phyloP scores from a whole-genome alignment of 2,797 vertebrate species.

The Sarcophilus harrisii region DNA sequence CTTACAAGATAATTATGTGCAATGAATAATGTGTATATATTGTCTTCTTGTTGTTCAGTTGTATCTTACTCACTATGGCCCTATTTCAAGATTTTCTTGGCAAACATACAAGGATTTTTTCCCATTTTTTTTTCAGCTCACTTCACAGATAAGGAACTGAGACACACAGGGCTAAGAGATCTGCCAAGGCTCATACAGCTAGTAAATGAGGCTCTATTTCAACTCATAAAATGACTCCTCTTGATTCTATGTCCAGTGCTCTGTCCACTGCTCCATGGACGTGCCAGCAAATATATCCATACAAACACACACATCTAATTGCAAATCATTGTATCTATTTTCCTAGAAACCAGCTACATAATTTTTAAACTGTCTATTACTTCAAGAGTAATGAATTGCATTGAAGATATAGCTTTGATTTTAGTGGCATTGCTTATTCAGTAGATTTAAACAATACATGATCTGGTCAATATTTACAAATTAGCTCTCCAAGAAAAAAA shows the following conservation, averaged over 20 bases:
- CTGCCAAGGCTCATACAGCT: background rate
- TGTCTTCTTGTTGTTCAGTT: no score
- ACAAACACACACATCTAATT: background rate
- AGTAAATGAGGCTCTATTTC: background rate
- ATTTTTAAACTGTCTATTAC: background rate
- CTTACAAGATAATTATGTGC: background rate
- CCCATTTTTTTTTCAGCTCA: no score
- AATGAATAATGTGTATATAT: background rate
- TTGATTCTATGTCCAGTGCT: background rate
- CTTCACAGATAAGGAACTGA: no score
- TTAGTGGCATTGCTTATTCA: no score
- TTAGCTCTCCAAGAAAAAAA: no score
- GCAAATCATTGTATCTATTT: no score
- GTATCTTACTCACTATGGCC: background rate
- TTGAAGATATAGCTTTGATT: no score
- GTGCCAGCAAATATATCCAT: background rate
- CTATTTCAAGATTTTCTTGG: no score
- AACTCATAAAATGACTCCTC: background rate
- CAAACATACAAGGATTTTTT: no score
- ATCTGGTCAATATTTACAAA: no score
- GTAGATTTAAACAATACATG: background rate
- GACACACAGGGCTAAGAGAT: background rate
- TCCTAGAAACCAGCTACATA: no score
- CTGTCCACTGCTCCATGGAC: fast-evolving
- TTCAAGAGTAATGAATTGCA: background rate